Evolutionary conservation across 2,888 invertebrate genomes (phyloP).

Genomic region (Apeira syringaria): DNA sequence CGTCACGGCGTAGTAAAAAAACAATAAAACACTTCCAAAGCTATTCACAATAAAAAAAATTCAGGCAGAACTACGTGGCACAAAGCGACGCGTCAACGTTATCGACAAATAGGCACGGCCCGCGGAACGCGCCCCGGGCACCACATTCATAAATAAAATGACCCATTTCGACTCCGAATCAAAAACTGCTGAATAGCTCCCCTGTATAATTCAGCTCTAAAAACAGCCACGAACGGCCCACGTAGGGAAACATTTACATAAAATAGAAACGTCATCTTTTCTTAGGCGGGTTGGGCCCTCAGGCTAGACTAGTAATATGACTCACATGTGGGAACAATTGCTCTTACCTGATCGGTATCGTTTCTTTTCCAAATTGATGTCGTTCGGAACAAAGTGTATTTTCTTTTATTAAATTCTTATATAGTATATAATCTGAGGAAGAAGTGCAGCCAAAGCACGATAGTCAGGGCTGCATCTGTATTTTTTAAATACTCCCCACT

Average conservation of each 20-base stretch:
- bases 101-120: conserved; percentile 31
- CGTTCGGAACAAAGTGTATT: conserved; percentile 18
- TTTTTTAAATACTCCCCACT: too few species aligned
- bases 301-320: conserved; percentile 40
- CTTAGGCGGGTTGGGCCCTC: conserved; percentile 29
- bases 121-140: conserved; percentile 27
- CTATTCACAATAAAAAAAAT: too few species aligned
- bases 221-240: conserved; percentile 32
- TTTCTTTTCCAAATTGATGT: conserved; percentile 26
- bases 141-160: conserved; percentile 36
- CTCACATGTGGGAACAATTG: conserved; percentile 51
- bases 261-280: conserved; percentile 38
- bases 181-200: conserved; percentile 37
- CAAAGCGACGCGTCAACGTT: conserved; percentile 24
- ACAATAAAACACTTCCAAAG: too few species aligned
- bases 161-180: conserved; percentile 35
- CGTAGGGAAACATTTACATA: conserved; percentile 35
- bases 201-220: conserved; percentile 36
- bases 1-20: too few species aligned
- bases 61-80: conserved; percentile 15
- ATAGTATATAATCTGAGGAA: too few species aligned
- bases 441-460: too few species aligned
- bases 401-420: conserved; percentile 15
- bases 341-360: conserved; percentile 35
- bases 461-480: too few species aligned